Base-by-base conservation (phyloP, 2,888 invertebrate species). In the Dicyrtomina minuta region DNA sequence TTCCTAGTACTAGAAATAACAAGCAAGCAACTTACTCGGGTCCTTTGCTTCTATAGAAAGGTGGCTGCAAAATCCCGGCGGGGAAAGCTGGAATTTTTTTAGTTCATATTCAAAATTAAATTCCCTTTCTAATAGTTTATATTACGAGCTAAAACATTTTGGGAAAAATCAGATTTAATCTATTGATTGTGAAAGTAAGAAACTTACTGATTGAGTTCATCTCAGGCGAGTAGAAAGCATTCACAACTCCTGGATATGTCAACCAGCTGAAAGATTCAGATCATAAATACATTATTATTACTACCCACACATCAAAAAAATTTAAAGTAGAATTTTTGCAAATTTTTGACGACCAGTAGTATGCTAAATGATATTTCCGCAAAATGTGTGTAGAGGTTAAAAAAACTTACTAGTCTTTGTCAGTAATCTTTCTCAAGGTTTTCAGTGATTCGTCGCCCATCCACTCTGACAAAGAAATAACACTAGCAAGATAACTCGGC, bases 51-150 rank as follows among this genome's bases (percentile, higher is more conserved):
- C 90, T 87, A 82, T 90, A 93, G 83, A 92, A 90, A 39, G 92
- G 92, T 82, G 89, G 89, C 81, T 91, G 90, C 76, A 92, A 84
- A 81, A 92, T 92, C 75, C 90, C 92, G 81, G 90, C 86, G 58
- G 92, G 92, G 73, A 92, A 86, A 79, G 91, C 92, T 92, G 85
- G 81, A 80, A 74, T 53, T 53, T 12, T 49, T 22, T 22, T 53
- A 10, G 13, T 53, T 53, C 20, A 17, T 22, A 53, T 53, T 53
- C 8, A 53, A 20, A 20, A 22, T 53, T 20, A 41, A 41, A 41
- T 12, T 22, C 8, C 6, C 12, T 53, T n/a, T n/a, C n/a, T n/a
- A n/a, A n/a, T n/a, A n/a, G n/a, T n/a, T n/a, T n/a, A n/a, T n/a
- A n/a, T n/a, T n/a, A n/a, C n/a, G n/a, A n/a, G n/a, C n/a, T n/a